phyloP scores from a whole-genome alignment of 2,797 vertebrate genomes.

The Lophotriccus pileatus region DNA sequence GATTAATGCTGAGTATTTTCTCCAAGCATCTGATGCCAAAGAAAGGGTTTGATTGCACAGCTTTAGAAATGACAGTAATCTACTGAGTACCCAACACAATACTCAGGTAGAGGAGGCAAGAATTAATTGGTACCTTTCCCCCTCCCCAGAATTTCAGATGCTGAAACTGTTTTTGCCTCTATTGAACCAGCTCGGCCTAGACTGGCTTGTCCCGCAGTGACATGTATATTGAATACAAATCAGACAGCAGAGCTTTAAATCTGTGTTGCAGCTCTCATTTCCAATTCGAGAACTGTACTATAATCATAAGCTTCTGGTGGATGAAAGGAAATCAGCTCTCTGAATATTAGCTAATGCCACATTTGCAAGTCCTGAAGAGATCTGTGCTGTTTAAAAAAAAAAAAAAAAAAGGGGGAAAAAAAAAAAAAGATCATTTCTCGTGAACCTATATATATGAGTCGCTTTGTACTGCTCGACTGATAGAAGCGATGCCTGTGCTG shows the following conservation, averaged over 20 bases:
- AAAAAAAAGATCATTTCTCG: slow-evolving; percentile 83
- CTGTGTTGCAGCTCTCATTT: slow-evolving; percentile 88
- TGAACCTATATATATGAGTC: slow-evolving; percentile 86
- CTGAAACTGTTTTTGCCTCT: slow-evolving; percentile 74
- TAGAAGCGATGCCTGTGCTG: slow-evolving; percentile 94
- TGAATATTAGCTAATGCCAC: slow-evolving; percentile 98
- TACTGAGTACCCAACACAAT: slow-evolving; percentile 8
- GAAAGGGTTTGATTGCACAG: slow-evolving; percentile 39
- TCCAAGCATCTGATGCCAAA: not conserved
- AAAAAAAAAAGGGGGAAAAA: slow-evolving; percentile 57
- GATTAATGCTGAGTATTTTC: not conserved
- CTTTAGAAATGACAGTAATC: slow-evolving; percentile 49
- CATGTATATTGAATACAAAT: slow-evolving; percentile 95
- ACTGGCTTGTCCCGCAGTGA: slow-evolving; percentile 86
- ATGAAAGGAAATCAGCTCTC: slow-evolving; percentile 90
- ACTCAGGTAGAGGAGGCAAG: slow-evolving; percentile 64
- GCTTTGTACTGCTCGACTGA: slow-evolving; percentile 93
- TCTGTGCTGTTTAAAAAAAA: slow-evolving; percentile 80
- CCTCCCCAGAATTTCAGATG: slow-evolving; percentile 55
- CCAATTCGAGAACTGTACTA: slow-evolving; percentile 87
- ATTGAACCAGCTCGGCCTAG: slow-evolving; percentile 73
- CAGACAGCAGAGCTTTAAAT: slow-evolving; percentile 82
- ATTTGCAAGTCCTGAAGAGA: slow-evolving; percentile 98
- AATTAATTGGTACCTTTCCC: slow-evolving; percentile 69
- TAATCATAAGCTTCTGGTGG: slow-evolving; percentile 89